phyloP scores from a whole-genome alignment of 2,797 vertebrate species.

The Typhlichthys eigenmanni region DNA sequence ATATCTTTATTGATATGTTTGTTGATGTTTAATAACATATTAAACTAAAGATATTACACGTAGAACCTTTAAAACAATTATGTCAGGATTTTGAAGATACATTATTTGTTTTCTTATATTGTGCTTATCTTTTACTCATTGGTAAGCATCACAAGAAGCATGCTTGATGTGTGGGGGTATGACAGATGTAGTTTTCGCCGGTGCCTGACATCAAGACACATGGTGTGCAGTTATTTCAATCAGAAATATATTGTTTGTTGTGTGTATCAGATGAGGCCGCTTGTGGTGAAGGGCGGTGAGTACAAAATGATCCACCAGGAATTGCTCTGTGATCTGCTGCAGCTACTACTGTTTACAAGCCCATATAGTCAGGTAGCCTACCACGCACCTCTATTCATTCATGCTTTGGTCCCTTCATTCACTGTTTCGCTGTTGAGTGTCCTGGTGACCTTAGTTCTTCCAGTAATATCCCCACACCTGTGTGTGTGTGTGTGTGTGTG shows the following conservation, averaged over 20 bases:
- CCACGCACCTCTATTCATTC: constrained; percentile 3
- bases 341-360: constrained; percentile 90
- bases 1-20: too few species aligned
- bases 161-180: neutral
- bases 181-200: neutral
- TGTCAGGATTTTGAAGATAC: too few species aligned
- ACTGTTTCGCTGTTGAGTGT: constrained; percentile 17
- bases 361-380: constrained; percentile 90
- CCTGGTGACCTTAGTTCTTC: constrained; percentile 10
- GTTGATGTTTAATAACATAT: too few species aligned
- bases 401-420: neutral
- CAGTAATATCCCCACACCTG: constrained; percentile 4
- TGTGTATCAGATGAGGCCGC: constrained; percentile 84
- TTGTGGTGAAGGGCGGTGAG: constrained; percentile 91
- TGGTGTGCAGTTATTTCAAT: neutral
- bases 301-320: constrained; percentile 92
- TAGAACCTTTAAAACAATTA: too few species aligned
- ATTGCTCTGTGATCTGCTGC: constrained; percentile 87
- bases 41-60: too few species aligned
- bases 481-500: constrained; percentile 1
- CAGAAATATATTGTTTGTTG: neutral
- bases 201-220: neutral
- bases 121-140: too few species aligned
- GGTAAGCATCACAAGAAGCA: too few species aligned
- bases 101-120: too few species aligned